Conservation (phyloP, 2,888 invertebrate species). For the Lutraria lutraria region DNA sequence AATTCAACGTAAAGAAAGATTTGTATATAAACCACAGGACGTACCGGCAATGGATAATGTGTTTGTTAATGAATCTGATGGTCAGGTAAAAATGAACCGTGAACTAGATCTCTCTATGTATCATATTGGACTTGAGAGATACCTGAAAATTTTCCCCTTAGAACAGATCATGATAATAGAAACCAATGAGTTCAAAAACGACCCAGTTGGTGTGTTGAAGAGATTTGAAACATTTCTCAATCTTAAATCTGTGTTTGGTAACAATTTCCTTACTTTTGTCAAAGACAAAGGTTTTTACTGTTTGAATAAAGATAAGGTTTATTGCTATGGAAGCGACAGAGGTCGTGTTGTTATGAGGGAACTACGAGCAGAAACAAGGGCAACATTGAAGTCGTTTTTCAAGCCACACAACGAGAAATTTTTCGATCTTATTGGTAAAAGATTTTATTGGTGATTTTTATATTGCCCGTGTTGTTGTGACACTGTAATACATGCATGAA, state of each 20-base stretch:
- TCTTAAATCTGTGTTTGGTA: slow-evolving; percentile 17
- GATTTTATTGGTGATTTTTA: slow-evolving; percentile 16
- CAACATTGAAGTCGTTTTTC: slow-evolving; percentile 8
- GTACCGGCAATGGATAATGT: slow-evolving; percentile 22
- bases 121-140: background rate
- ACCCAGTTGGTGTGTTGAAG: slow-evolving; percentile 22
- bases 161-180: slow-evolving; percentile 32
- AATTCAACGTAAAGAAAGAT: background rate
- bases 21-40: slow-evolving; percentile 9
- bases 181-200: background rate
- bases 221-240: slow-evolving; percentile 16
- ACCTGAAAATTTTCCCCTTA: background rate
- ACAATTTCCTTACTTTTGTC: background rate
- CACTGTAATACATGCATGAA: background rate
- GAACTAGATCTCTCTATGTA: background rate
- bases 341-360: background rate
- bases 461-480: background rate
- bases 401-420: slow-evolving; percentile 30
- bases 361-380: background rate
- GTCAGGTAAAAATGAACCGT: background rate
- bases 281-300: slow-evolving; percentile 22
- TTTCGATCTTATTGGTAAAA: slow-evolving; percentile 24
- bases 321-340: slow-evolving; percentile 26
- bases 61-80: background rate
- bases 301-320: background rate